These are phyloP conservation scores for Clarias gariepinus DNA, from an alignment of 2,113 vertebrate species.

Conservation along the genomic window DNA sequence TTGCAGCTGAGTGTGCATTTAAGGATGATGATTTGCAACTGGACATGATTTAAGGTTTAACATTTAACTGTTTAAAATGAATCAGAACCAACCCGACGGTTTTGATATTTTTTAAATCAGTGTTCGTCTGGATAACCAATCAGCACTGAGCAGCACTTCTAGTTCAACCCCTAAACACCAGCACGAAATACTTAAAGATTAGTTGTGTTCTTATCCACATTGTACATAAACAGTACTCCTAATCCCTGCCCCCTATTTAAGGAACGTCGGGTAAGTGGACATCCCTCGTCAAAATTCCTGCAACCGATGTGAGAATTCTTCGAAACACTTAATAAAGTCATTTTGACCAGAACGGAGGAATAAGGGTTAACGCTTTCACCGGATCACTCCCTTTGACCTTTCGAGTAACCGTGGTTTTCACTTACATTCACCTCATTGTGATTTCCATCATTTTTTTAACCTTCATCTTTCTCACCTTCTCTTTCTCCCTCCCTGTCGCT, in stretches of 20 bases:
- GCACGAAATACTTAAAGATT: neutral
- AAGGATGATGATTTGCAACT: neutral
- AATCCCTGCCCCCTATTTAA: too few relatives aligned
- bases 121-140: neutral
- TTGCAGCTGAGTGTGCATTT: neutral
- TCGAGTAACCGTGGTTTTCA: neutral
- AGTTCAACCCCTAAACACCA: neutral
- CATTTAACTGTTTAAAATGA: neutral
- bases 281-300: too few relatives aligned
- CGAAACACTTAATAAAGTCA: neutral
- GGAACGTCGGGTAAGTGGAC: too few relatives aligned
- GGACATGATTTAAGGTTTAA: neutral
- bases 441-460: constrained; percentile 61
- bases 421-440: constrained; percentile 63
- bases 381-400: constrained; percentile 55
- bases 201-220: too few relatives aligned
- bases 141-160: neutral
- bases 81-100: neutral
- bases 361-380: constrained; percentile 43
- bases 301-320: neutral
- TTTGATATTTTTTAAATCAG: neutral
- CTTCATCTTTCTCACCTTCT: neutral
- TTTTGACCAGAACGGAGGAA: neutral
- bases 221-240: too few relatives aligned
- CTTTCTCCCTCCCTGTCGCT: constrained; percentile 34